Conservation (phyloP, 2,113 vertebrate species). For the Pluvialis apricaria region DNA sequence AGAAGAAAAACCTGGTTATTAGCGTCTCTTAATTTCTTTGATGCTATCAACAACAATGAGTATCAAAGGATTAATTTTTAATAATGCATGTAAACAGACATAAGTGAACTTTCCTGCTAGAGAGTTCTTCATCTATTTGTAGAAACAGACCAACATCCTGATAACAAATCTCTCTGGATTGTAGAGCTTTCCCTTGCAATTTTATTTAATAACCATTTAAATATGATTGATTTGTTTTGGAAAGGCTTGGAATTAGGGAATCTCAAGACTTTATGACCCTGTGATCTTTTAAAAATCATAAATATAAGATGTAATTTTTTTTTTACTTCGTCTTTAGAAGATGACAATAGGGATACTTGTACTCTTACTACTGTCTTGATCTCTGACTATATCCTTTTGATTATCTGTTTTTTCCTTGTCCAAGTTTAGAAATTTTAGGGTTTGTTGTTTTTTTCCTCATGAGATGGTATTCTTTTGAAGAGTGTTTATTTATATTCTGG, state of each 20-base stretch:
- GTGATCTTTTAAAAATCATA: neutral
- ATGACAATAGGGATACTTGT: neutral
- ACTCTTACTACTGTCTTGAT: neutral
- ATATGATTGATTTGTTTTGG: neutral
- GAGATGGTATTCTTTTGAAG: neutral
- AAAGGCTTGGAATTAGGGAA: neutral
- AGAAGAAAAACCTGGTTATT: neutral
- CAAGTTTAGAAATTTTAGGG: neutral
- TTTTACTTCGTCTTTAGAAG: neutral
- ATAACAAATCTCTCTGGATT: neutral
- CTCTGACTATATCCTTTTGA: neutral
- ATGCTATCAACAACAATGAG: neutral
- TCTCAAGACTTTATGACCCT: neutral
- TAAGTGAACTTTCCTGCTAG: neutral
- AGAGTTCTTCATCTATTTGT: neutral
- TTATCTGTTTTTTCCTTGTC: neutral
- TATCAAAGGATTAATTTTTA: constrained; percentile 1
- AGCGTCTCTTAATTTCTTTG: neutral
- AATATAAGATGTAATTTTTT: neutral
- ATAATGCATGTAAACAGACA: neutral
- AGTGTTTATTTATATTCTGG: neutral
- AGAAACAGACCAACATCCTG: neutral
- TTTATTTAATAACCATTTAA: neutral
- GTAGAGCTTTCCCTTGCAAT: neutral
- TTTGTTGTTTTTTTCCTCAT: neutral